Evolutionary conservation across 2,113 vertebrate genomes (phyloP).

Genomic region (Quiscalus mexicanus): DNA sequence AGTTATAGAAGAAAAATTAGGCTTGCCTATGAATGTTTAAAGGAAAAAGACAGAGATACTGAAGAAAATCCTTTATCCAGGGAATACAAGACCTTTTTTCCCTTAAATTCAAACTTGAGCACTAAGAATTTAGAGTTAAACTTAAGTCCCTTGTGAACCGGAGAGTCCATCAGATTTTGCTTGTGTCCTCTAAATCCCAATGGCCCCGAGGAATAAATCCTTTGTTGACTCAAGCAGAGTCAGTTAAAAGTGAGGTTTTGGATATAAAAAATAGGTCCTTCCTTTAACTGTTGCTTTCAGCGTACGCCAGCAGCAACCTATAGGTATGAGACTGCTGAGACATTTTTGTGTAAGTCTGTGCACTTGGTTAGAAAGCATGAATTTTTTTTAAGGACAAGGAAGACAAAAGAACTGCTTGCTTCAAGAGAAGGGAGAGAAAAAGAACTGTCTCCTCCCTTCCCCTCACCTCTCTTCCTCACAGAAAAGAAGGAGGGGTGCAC

Average conservation of each 20-base stretch:
- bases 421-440: not conserved
- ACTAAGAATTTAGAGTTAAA: not conserved
- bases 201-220: not conserved
- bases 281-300: not conserved
- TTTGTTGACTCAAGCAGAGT: not conserved
- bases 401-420: not conserved
- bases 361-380: not conserved
- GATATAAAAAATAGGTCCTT: not conserved
- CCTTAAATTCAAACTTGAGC: not conserved
- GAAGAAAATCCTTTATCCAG: not conserved
- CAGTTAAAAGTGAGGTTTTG: not conserved
- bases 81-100: not conserved
- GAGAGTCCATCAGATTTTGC: not conserved
- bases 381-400: not conserved
- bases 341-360: not conserved
- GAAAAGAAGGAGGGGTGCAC: not conserved
- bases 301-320: not conserved
- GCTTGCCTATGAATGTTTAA: not conserved
- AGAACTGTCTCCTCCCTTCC: no score
- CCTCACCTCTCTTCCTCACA: not conserved
- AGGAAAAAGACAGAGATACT: not conserved
- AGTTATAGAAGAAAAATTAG: not conserved
- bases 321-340: not conserved
- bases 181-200: not conserved
- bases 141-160: not conserved